Base-by-base conservation (phyloP, 2,888 invertebrate genomes). In the Baronia brevicornis region DNA sequence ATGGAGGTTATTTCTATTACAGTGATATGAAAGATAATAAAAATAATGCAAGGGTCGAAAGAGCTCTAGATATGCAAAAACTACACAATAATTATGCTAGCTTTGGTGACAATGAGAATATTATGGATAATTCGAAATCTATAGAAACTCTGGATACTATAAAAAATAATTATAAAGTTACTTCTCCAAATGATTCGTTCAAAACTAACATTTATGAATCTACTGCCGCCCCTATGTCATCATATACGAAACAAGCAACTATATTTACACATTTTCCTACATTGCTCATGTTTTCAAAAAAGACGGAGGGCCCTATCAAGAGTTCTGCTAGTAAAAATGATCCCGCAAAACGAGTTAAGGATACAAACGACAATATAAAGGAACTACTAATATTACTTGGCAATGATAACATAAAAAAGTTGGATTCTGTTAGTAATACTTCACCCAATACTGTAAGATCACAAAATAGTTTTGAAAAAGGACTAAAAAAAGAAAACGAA, bases 1-100 rank as follows among this genome's bases (percentile, higher is more conserved):
- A 51, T 1, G 54, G 58, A 6, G 66, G 57, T 2, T 41, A 47
- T 0, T 64, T 63, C 35, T 66, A 66, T 68, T 39, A 51, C 38
- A 52, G 66, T 18, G 62, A 61, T 26, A 19, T 67, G 10, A 56
- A 51, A 36, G 44, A 22, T 8, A 48, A 40, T 4, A 46, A 41
- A 3, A 34, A 32, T 11, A 37, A 43, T 34, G 33, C 33, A 7
- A 41, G 45, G 7, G 6, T 39, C 21, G 28, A 5, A 10, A 15
- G 17, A 4, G 29, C n/a, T n/a, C n/a, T n/a, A n/a, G n/a, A n/a
- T n/a, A n/a, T n/a, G n/a, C n/a, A n/a, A n/a, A n/a, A n/a, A n/a
- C n/a, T n/a, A n/a, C n/a, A n/a, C n/a, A n/a, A n/a, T n/a, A n/a
- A 17, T 12, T 6, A n/a, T 4, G 18, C 4, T 4, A 23, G 19